These are phyloP conservation scores for Psephotus haematonotus DNA, from an alignment of 2,113 vertebrate genomes.

Conservation along the genomic window DNA sequence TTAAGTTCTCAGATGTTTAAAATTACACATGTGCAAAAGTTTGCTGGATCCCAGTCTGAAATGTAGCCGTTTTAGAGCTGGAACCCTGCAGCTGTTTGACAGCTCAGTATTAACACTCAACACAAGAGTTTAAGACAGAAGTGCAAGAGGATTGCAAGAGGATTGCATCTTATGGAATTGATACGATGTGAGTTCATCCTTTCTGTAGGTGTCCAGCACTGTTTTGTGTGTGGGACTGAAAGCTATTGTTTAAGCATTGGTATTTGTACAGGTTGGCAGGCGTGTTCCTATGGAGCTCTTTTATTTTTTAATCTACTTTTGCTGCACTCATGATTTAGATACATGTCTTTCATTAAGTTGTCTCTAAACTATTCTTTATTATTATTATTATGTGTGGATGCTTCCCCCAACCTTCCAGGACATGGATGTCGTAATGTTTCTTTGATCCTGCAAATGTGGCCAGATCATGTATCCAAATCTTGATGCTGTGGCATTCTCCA, in stretches of 20 bases:
- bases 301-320: background rate
- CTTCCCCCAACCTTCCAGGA: background rate
- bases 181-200: background rate
- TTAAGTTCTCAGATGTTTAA: background rate
- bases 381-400: background rate
- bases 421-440: background rate
- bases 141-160: background rate
- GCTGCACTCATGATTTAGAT: background rate
- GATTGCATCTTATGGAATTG: background rate
- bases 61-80: background rate
- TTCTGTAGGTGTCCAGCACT: background rate
- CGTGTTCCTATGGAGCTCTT: background rate
- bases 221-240: background rate
- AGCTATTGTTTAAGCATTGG: background rate
- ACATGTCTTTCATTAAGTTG: background rate
- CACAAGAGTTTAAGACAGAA: background rate
- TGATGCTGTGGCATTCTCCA: background rate
- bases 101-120: background rate
- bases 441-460: background rate
- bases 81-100: constrained; percentile 15
- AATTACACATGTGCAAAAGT: background rate
- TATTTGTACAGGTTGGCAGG: background rate
- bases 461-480: background rate
- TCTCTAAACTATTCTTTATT: background rate
- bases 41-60: constrained; percentile 6